Base-by-base conservation (phyloP, 2,888 invertebrate species). In the Mythimna pallens region DNA sequence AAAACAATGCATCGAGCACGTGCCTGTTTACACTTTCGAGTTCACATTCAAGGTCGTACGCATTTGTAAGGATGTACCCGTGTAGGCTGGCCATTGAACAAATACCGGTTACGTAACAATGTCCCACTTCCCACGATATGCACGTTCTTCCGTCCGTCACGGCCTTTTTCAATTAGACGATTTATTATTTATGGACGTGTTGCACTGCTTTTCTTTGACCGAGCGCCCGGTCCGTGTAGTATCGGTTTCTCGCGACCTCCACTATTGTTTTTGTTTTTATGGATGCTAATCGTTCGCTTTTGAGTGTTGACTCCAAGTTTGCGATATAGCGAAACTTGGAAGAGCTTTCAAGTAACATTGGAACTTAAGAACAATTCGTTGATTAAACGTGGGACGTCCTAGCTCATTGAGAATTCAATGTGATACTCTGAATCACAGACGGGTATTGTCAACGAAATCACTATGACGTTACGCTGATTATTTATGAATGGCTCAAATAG, bases 1-100 rank as follows among this genome's bases (percentile, higher is more conserved):
- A 94, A 96, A 96, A 96, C 96, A 96, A 96, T 96, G 96, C 96
- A 95, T 94, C 92, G 94, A 92, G 90, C 96, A 94, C 95, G 95
- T 95, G 96, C 93, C 92, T 93, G 94, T 93, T 94, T 94, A 95
- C 95, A 95, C 94, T 95, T 95, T 94, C 93, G 94, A 95, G 96
- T 95, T 95, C 95, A 94, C 94, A 94, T 94, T 93, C 94, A 96
- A 96, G 96, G 96, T 94, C 95, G 94, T 94, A 95, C 95, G 96
- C 95, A 95, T 96, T 95, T 95, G 96, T 95, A 95, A 96, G 95
- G 96, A 96, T 96, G 95, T 95, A 92, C 93, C 93, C 90, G 94
- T 93, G 94, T 95, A 93, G 95, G 95, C 91, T 93, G 95, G 91
- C 90, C 94, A 92, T 91, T 90, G 92, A 94, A 95, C 94, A 94